Evolutionary conservation across 1,140 invertebrate genomes (phyloP).

Genomic region (Nasonia longicornis): DNA sequence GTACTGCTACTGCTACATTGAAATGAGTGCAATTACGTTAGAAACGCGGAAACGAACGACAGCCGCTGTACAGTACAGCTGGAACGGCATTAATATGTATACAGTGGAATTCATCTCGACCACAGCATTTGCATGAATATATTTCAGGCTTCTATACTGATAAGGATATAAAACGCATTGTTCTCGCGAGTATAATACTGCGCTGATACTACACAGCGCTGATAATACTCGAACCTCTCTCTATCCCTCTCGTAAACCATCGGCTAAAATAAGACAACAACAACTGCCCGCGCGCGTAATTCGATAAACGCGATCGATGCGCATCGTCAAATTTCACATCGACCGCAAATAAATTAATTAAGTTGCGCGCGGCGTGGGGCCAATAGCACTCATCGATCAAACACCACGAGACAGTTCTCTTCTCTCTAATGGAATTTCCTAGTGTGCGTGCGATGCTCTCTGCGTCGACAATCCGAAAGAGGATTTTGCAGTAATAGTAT

Average conservation of each 20-base stretch:
- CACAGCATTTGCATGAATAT: constrained; percentile 12
- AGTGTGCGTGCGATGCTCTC: neutral
- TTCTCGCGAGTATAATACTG: neutral
- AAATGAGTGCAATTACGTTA: constrained; percentile 1
- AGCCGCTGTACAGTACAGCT: neutral
- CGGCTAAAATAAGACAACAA: too few species aligned
- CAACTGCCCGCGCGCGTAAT: neutral
- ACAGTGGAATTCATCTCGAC: neutral
- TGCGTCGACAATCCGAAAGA: neutral
- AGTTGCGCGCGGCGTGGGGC: neutral
- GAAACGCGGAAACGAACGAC: neutral
- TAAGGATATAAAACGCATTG: constrained; percentile 13
- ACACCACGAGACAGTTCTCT: neutral
- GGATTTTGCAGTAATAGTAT: too few species aligned
- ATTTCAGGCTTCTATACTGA: neutral
- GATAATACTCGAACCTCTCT: too few species aligned
- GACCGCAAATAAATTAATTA: constrained; percentile 41
- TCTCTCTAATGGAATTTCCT: constrained; percentile 34
- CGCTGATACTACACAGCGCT: too few species aligned
- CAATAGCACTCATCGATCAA: constrained; percentile 28
- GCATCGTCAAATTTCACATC: constrained; percentile 21
- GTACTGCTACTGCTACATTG: neutral
- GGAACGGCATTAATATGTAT: neutral
- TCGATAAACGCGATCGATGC: constrained; percentile 7
- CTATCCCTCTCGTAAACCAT: too few species aligned